Conservation (phyloP, 2,113 vertebrate genomes). For the Sus scrofa region T2T-Sscrofa CM000830.6:95345001-95345500, state of each 20-base stretch:
- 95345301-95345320: neutral
- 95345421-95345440: conserved; percentile 39
- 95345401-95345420: neutral
- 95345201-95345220: neutral
- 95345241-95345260: neutral
- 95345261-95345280: neutral
- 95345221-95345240: neutral
- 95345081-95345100: neutral
- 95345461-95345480: neutral
- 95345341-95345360: neutral
- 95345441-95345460: conserved; percentile 35
- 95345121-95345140: neutral
- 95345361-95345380: conserved; percentile 7
- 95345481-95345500: conserved; percentile 31
- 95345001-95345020: neutral
- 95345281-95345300: neutral
- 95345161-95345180: conserved; percentile 15
- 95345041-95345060: neutral
- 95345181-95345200: neutral
- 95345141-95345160: neutral
- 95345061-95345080: neutral
- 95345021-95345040: neutral
- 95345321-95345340: neutral
- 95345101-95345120: neutral
- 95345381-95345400: neutral